phyloP scores from a whole-genome alignment of 2,888 invertebrate genomes.

The Tanaodytes sp. region DNA sequence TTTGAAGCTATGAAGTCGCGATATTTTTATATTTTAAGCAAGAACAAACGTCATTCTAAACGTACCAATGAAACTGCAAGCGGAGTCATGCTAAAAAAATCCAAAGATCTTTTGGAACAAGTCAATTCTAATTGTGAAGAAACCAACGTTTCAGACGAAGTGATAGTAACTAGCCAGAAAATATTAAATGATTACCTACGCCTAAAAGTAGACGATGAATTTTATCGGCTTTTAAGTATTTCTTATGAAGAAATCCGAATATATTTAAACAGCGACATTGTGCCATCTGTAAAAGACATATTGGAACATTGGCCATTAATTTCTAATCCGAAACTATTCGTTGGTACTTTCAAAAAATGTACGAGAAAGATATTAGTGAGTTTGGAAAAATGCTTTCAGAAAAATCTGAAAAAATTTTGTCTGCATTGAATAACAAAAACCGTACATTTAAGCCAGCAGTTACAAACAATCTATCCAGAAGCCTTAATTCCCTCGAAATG shows the following conservation, averaged over 20 bases:
- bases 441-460: slow-evolving; percentile 3
- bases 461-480: slow-evolving; percentile 10
- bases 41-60: slow-evolving; percentile 2
- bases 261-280: slow-evolving; percentile 1
- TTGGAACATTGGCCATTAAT: slow-evolving; percentile 23
- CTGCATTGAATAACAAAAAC: slow-evolving; percentile 2
- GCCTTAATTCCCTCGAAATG: slow-evolving; percentile 18
- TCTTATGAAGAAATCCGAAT: slow-evolving; percentile 9
- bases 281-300: no score
- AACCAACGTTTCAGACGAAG: background rate
- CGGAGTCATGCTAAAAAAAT: slow-evolving; percentile 4
- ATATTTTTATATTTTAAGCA: slow-evolving; percentile 6
- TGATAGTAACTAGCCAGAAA: background rate
- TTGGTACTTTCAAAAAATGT: slow-evolving; percentile 18
- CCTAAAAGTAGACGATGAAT: background rate
- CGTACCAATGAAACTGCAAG: background rate
- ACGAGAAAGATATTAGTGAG: background rate
- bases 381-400: slow-evolving; percentile 27
- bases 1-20: slow-evolving; percentile 16
- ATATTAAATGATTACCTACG: background rate
- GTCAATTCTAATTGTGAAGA: background rate
- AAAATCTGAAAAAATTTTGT: slow-evolving; percentile 15
- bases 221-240: slow-evolving; percentile 1
- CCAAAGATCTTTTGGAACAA: background rate
- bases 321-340: slow-evolving; percentile 25